Base-by-base conservation (phyloP, 1,140 invertebrate species). In the Diprion similis region DNA sequence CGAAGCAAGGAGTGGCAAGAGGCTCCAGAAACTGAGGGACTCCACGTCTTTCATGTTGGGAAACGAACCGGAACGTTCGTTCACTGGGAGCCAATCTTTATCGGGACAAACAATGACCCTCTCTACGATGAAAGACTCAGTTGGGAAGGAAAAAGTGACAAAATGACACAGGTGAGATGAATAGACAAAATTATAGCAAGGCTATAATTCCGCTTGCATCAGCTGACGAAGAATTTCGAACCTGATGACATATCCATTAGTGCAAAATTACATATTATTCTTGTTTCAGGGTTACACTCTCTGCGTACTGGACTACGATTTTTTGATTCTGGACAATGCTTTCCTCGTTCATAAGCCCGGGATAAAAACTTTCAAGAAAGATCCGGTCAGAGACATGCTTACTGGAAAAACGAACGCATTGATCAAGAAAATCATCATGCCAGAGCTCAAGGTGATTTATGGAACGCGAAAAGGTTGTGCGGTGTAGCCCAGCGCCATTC, bases 51-150 rank as follows among this genome's bases (percentile, higher is more conserved):
- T 84, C 93, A 95, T 80, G 92, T 95, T 3, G 95, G 95, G 8
- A 96, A 97, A 80, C 89, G 96, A 24, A 92, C 90, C 4, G 94
- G 95, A 15, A 92, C 91, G 72, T 95, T 92, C 82, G 89, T 95
- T 19, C 94, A 95, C 82, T 97, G 96, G 96, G 96, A 97, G 85
- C 96, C 96, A 1, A 96, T 96, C 77, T 96, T 94, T 78, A 96
- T 96, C 75, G 95, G 95, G 24, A 96, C 95, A 0, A 93, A 96
- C 84, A 88, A 91, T 10, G 96, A 97, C 82, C 96, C 96, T 0
- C 89, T 95, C 71, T 98, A 97, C 82, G 96, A 97, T 77, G 93
- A 96, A 82, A 89, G 95, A 83, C 90, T 96, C 19, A 95, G 93
- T 81, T 96, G 95, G 95, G 95, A 96, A 82, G 95, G 95, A 69